These are phyloP conservation scores for Trialeurodes vaporariorum DNA, from an alignment of 1,140 invertebrate species.

Conservation along the genomic window DNA sequence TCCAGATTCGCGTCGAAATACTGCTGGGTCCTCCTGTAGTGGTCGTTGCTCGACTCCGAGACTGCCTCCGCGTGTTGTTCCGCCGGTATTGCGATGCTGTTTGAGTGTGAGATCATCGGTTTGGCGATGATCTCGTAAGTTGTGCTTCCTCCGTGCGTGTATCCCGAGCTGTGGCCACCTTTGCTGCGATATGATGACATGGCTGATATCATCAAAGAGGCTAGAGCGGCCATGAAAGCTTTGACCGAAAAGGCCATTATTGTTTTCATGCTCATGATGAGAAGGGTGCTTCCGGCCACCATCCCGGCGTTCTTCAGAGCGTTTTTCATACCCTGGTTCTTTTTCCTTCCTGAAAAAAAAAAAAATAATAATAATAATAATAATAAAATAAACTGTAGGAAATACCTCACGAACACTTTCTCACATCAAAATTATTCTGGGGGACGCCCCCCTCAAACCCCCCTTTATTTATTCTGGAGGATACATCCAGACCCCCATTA, in stretches of 20 bases:
- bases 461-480: too few relatives aligned
- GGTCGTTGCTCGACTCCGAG: neutral
- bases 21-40: conserved; percentile 10
- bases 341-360: neutral
- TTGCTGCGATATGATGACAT: conserved; percentile 43
- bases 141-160: conserved; percentile 45
- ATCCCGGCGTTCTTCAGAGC: conserved; percentile 34
- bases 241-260: conserved; percentile 64
- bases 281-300: conserved; percentile 48
- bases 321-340: neutral
- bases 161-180: conserved; percentile 39
- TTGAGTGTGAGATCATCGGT: conserved; percentile 55
- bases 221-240: conserved; percentile 64
- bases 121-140: conserved; percentile 72
- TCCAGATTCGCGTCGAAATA: neutral
- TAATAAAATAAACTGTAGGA: too few relatives aligned
- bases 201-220: conserved; percentile 55
- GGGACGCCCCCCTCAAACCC: too few relatives aligned
- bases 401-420: too few relatives aligned
- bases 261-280: conserved; percentile 56
- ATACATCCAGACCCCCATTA: too few relatives aligned
- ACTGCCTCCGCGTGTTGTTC: conserved; percentile 31
- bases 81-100: conserved; percentile 59
- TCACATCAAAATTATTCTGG: too few relatives aligned
- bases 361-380: too few relatives aligned